Evolutionary conservation across 2,888 invertebrate genomes (phyloP).

Genomic region (Rhingia campestris): DNA sequence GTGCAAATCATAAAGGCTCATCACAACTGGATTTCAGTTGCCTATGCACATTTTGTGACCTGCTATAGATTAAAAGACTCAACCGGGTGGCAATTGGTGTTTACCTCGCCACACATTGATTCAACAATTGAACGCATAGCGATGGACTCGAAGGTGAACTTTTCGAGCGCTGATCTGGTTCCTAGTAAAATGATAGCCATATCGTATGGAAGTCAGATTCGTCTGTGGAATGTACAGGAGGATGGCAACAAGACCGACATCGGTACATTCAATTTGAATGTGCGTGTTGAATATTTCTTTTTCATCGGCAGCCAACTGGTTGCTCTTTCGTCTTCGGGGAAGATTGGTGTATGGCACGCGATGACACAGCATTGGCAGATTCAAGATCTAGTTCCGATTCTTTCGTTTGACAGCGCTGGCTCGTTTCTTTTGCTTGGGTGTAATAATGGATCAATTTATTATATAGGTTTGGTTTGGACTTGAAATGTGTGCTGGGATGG

Average conservation of each 20-base stretch:
- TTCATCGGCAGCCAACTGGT: constrained; percentile 99
- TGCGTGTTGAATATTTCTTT: constrained; percentile 96
- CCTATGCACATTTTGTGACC: constrained; percentile 97
- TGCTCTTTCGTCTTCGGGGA: constrained; percentile 95
- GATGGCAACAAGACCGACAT: constrained; percentile 89
- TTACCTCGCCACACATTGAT: constrained; percentile 96
- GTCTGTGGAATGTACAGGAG: constrained; percentile 91
- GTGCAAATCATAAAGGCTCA: constrained; percentile 97
- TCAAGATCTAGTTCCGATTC: constrained; percentile 96
- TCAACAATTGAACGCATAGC: constrained; percentile 94
- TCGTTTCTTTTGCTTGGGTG: constrained; percentile 97
- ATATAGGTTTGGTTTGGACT: constrained; percentile 88
- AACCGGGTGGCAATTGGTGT: constrained; percentile 97
- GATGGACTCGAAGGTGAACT: constrained; percentile 88
- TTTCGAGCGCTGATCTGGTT: constrained; percentile 83
- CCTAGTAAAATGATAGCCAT: constrained; percentile 92
- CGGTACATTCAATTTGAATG: constrained; percentile 94
- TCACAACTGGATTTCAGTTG: constrained; percentile 98
- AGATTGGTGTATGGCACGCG: constrained; percentile 99
- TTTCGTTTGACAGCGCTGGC: constrained; percentile 98
- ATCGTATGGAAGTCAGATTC: constrained; percentile 89
- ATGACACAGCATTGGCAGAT: constrained; percentile 99
- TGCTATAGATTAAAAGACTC: constrained; percentile 97
- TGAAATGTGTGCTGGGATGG: background rate
- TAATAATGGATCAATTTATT: constrained; percentile 97